A percentile compares a stretch with the other conserved stretches of the same genome.
Evolutionary conservation across 2,888 invertebrate genomes (phyloP).

Genomic region (Helobdella robusta): DNA sequence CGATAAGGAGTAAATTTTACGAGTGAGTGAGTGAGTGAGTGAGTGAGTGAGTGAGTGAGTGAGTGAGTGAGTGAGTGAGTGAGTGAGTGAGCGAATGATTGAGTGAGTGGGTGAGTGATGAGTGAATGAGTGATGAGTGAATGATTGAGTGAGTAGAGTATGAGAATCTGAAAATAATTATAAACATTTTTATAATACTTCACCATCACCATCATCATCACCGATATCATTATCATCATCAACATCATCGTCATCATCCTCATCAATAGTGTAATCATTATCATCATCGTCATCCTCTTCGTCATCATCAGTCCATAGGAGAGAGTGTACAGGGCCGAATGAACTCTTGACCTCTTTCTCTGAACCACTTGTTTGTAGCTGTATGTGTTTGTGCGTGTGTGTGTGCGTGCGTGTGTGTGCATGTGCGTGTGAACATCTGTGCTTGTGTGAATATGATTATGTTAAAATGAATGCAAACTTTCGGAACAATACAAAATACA

Average conservation of each 20-base stretch:
- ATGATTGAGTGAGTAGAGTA: neutral
- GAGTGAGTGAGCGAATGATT: conserved; percentile 14
- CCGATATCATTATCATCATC: neutral
- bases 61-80: conserved; percentile 23
- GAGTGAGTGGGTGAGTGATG: conserved; percentile 14
- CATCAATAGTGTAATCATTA: neutral
- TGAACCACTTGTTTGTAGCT: conserved; percentile 81
- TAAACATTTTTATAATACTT: neutral
- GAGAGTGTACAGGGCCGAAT: conserved; percentile 6
- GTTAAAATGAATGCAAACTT: neutral
- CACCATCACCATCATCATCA: conserved; percentile 1
- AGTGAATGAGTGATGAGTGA: conserved; percentile 12
- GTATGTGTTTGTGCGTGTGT: conserved; percentile 16
- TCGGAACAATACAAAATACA: too few relatives aligned
- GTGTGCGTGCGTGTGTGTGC: conserved; percentile 16
- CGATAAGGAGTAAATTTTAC: too few relatives aligned
- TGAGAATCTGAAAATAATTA: neutral
- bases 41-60: conserved; percentile 28
- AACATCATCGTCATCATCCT: neutral
- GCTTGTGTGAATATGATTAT: neutral
- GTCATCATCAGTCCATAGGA: neutral
- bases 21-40: conserved; percentile 23
- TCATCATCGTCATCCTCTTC: neutral
- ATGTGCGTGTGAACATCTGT: conserved; percentile 11
- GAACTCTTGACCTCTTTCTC: conserved; percentile 80